A percentile compares a stretch with the other conserved stretches of the same genome.
These are phyloP conservation scores for Leucoraja ocellata DNA, from an alignment of 2,797 vertebrate genomes.

Conservation along the genomic window DNA sequence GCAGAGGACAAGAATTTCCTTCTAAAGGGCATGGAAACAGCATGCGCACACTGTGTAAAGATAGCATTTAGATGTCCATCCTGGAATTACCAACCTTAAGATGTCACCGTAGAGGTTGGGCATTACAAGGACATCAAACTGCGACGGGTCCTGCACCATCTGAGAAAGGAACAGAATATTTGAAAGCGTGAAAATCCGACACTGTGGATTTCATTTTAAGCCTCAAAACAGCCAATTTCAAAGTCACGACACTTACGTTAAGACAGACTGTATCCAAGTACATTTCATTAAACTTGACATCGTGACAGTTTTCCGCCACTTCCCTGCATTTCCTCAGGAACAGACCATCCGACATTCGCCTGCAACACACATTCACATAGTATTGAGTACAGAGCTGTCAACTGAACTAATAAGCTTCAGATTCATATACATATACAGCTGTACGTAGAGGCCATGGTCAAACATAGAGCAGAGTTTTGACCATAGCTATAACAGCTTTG, in stretches of 20 bases:
- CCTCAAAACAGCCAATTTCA: neutral
- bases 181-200: neutral
- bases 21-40: neutral
- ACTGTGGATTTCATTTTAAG: neutral
- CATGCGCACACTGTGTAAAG: slow-evolving; percentile 37
- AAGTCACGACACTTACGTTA: slow-evolving; percentile 66
- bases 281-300: slow-evolving; percentile 96
- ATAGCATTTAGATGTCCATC: neutral
- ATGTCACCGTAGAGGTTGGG: slow-evolving; percentile 96
- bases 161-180: slow-evolving; percentile 48
- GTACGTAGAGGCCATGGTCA: neutral
- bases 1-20: neutral
- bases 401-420: neutral
- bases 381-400: neutral
- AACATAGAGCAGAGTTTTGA: neutral
- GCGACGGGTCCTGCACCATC: slow-evolving; percentile 95
- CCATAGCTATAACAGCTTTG: neutral
- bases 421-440: neutral
- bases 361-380: slow-evolving; percentile 50
- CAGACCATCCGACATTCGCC: slow-evolving; percentile 96
- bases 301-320: slow-evolving; percentile 88
- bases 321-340: slow-evolving; percentile 91
- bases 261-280: slow-evolving; percentile 95
- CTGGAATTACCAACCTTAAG: slow-evolving; percentile 68
- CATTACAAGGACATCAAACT: slow-evolving; percentile 96